phyloP scores from a whole-genome alignment of 2,113 vertebrate species.

The Seriola aureovittata region DNA sequence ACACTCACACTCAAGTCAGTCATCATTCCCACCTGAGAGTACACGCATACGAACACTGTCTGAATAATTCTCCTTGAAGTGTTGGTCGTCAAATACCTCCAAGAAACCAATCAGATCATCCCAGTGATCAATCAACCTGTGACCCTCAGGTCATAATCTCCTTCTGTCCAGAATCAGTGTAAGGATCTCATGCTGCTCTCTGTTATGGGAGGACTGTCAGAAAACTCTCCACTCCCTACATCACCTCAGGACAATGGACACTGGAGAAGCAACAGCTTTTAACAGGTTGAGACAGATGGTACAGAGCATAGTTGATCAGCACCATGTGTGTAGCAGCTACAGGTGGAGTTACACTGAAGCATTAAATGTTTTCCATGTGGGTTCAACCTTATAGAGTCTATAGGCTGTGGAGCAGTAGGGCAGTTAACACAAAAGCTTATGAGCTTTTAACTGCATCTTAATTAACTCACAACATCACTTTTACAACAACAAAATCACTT shows the following conservation, averaged over 20 bases:
- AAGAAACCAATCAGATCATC: too few relatives aligned
- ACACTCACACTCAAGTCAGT: neutral
- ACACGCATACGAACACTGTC: neutral
- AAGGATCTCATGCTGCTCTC: neutral
- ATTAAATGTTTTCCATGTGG: constrained; percentile 27
- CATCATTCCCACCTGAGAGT: neutral
- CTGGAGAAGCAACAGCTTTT: neutral
- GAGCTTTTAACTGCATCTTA: constrained; percentile 13
- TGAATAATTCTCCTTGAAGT: neutral
- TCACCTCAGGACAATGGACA: constrained; percentile 2
- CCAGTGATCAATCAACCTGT: too few relatives aligned
- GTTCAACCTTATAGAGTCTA: neutral
- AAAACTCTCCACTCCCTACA: neutral
- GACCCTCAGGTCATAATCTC: constrained; percentile 9
- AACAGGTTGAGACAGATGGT: constrained; percentile 25
- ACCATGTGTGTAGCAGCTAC: constrained; percentile 36
- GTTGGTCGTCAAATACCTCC: neutral
- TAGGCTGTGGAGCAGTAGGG: constrained; percentile 3
- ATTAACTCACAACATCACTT: neutral
- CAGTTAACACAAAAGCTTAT: constrained; percentile 15
- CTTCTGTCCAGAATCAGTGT: neutral
- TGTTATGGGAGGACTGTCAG: neutral
- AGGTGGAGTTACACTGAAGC: constrained; percentile 29
- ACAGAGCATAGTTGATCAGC: constrained; percentile 18
- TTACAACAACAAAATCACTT: neutral